Evolutionary conservation across 2,797 vertebrate species (phyloP), one percentile per base, ranked within the genome.

Genomic region (Strix occidentalis): DNA sequence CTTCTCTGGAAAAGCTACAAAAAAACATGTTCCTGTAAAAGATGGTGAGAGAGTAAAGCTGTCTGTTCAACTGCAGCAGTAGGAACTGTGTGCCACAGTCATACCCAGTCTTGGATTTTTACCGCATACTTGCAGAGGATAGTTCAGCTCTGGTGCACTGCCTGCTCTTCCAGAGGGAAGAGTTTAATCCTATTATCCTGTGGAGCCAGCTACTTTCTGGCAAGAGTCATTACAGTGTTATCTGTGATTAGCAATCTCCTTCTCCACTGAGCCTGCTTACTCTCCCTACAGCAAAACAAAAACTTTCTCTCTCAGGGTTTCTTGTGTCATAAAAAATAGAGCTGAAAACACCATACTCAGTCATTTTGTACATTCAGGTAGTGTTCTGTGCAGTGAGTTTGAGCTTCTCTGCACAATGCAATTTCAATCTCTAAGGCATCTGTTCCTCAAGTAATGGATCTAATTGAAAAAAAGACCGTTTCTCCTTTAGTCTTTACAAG

Each of bases 151-250:
- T 69, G 54, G 39, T 72, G 65, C 39, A 5, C 66, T 66, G 76
- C 68, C 70, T 79, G 70, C 57, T 87, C 63, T 89, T 91, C 88
- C 93, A 93, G 87, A 94, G 54, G 77, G 41, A 84, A 82, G 58
- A 26, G 48, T 94, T 66, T 84, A 84, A 94, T 96, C 74, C 58
- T 74, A 33, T 85, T 84, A 80, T 60, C 66, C 51, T 18, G 5
- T 80, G 77, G 54, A 93, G 56, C 66, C 29, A 11, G 56, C 82
- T 94, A 72, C 77, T 84, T 63, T 81, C 63, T 88, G 87, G 83
- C 95, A 90, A 66, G 83, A 88, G n/a, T 54, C 80, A 87, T 90
- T 89, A 91, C 21, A 63, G 56, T 64, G 83, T 95, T 96, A 86
- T 87, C 77, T 84, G 77, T 86, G 92, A 95, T 92, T 93, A 93